Evolutionary conservation across 2,113 vertebrate species (phyloP).

Genomic region (Brachyhypopomus gauderio): DNA sequence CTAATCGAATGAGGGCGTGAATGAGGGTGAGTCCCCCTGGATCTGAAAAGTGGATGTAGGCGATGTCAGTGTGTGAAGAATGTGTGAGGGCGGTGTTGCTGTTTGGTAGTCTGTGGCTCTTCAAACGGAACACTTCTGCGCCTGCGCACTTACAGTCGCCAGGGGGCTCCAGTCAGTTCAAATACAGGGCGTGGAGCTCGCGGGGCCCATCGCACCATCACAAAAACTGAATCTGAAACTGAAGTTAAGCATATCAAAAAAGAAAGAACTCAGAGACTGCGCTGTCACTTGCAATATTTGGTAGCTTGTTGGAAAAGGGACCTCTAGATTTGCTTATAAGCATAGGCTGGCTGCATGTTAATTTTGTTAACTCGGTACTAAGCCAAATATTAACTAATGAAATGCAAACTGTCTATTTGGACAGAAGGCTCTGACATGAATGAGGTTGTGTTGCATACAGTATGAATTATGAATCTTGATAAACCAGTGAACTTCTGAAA

Average conservation of each 20-base stretch:
- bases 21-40: background rate
- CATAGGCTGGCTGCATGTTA: too few relatives aligned
- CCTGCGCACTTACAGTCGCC: background rate
- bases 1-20: background rate
- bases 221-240: background rate
- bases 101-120: conserved; percentile 1
- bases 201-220: conserved; percentile 20
- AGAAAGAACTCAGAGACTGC: background rate
- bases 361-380: too few relatives aligned
- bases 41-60: background rate
- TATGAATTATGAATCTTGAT: background rate
- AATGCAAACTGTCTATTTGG: too few relatives aligned
- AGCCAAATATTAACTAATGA: too few relatives aligned
- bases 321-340: too few relatives aligned
- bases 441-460: too few relatives aligned
- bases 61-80: conserved; percentile 37
- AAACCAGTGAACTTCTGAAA: background rate
- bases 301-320: background rate
- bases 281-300: background rate
- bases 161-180: conserved; percentile 43
- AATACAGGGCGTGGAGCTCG: conserved; percentile 30
- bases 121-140: conserved; percentile 31
- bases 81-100: conserved; percentile 33
- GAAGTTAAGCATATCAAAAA: background rate
- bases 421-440: too few relatives aligned